Conservation (phyloP, 2,113 vertebrate genomes). For the Chamaea fasciata region DNA sequence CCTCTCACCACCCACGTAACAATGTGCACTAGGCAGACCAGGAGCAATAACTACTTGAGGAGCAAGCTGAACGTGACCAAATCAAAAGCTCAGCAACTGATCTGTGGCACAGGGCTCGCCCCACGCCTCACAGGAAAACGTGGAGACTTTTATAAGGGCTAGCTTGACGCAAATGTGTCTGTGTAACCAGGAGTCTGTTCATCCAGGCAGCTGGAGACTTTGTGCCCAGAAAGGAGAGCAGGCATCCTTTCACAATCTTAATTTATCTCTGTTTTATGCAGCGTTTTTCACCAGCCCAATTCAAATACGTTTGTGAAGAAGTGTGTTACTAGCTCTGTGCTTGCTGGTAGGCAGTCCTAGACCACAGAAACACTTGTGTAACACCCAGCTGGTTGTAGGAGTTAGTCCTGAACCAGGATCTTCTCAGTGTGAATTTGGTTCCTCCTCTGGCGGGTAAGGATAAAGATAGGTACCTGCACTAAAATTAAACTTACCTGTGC, state of each 20-base stretch:
- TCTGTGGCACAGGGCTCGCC: background rate
- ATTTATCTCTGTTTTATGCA: background rate
- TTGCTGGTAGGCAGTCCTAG: background rate
- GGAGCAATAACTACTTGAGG: background rate
- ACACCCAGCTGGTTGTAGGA: conserved; percentile 6
- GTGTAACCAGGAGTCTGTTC: background rate
- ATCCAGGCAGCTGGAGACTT: background rate
- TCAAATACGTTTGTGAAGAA: background rate
- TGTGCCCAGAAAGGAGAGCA: background rate
- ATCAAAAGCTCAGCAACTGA: background rate
- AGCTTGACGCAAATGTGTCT: background rate
- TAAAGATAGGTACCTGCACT: background rate
- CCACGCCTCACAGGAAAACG: background rate
- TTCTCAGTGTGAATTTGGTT: background rate
- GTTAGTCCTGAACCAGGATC: background rate
- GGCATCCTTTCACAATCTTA: background rate
- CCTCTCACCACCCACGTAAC: rapidly evolving
- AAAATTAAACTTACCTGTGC: background rate
- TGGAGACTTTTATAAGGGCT: background rate
- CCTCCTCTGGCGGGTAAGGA: background rate
- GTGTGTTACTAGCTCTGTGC: background rate
- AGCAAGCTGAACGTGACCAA: background rate
- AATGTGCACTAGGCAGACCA: background rate
- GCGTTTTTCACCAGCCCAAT: background rate
- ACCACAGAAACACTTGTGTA: background rate